Evolutionary conservation across 2,888 invertebrate species (phyloP), one percentile per base, ranked within the genome.

Genomic region (Hipparchia semele): DNA sequence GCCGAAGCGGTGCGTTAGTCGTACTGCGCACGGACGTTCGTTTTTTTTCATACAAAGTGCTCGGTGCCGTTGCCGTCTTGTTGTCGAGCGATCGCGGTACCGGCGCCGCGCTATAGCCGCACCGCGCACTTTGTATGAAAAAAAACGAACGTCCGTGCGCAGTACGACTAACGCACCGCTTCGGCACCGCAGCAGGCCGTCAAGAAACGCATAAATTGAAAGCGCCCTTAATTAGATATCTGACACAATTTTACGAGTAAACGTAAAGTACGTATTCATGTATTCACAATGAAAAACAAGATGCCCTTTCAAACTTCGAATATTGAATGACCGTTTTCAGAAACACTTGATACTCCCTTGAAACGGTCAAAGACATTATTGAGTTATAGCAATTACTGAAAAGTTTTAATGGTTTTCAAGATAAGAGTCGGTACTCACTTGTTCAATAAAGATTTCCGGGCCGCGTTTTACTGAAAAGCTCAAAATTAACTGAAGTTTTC

Each of bases 321-420:
- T 58, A 67, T 67, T 58, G 6, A 58, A 67, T 46, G 67, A 13
- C 56, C 56, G 67, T 53, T 67, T 67, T 67, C 10, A 53, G 67
- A 58, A 58, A 23, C 33, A 68, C 68, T 68, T 23, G 39, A 39
- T 39, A 39, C 2, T 39, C 39, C 39, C 39, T 39, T 39, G 51
- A 68, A 33, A 58, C 68, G 68, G 68, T 68, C 68, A 68, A 59
- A 68, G 59, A 68, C 68, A 68, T 60, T 68, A 68, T 59, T 59
- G 59, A 88, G 88, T 86, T 87, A 87, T 87, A 87, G 91, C 90
- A 86, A 87, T 81, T 82, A 77, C 78, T 77, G 79, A 81, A 84
- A 89, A 90, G 83, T 90, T 91, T 88, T 87, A 90, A 91, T 90
- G 90, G 87, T 84, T 85, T 83, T 75, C 67, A 75, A 83, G 91